Conservation (phyloP, 2,888 invertebrate genomes). For the Octonoba sinensis region DNA sequence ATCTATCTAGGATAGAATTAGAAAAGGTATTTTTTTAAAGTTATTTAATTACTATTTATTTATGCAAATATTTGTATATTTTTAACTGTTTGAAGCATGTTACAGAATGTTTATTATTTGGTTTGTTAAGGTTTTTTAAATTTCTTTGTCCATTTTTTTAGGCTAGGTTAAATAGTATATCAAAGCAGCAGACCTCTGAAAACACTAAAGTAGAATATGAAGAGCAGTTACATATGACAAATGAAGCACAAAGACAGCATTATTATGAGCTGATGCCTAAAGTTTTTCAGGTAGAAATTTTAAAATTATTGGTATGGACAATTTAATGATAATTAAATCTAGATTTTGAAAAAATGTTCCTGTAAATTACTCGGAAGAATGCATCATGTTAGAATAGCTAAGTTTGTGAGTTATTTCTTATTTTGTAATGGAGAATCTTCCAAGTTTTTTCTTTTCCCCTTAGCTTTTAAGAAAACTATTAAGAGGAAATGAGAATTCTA, state of each 20-base stretch:
- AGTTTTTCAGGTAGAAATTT: constrained; percentile 72
- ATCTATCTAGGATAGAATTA: constrained; percentile 92
- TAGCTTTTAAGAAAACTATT: too few species aligned
- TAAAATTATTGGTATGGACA: background rate
- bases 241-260: constrained; percentile 81
- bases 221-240: constrained; percentile 93
- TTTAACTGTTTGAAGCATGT: background rate
- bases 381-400: background rate
- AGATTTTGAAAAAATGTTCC: too few species aligned
- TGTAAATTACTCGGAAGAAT: background rate
- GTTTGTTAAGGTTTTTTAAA: background rate
- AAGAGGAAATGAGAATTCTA: too few species aligned
- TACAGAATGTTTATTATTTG: background rate
- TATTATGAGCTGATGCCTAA: constrained; percentile 72
- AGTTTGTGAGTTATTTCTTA: background rate
- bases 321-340: too few species aligned
- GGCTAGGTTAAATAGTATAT: constrained; percentile 88
- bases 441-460: too few species aligned
- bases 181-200: constrained; percentile 91
- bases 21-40: constrained; percentile 77
- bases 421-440: too few species aligned
- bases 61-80: background rate
- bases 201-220: constrained; percentile 98
- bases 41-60: constrained; percentile 5
- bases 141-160: constrained; percentile 64